Percentiles rank a stretch among this genome's conserved stretches.
These are phyloP conservation scores for Buphagus erythrorhynchus DNA, from an alignment of 2,797 vertebrate species.

Conservation along the genomic window DNA sequence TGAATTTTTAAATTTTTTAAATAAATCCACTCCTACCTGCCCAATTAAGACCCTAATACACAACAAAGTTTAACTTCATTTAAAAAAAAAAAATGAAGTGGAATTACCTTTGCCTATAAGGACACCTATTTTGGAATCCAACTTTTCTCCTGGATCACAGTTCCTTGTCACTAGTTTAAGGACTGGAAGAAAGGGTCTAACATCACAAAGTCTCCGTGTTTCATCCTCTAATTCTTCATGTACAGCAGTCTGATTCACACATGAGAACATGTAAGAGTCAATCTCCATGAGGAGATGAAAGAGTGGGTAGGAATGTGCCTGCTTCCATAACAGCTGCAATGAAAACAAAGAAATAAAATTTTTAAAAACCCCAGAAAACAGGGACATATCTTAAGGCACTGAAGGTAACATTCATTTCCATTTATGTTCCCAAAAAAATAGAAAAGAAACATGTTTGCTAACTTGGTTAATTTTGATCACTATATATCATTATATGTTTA, in stretches of 20 bases:
- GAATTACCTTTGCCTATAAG: constrained; percentile 95
- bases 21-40: neutral
- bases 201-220: constrained; percentile 92
- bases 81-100: neutral
- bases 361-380: neutral
- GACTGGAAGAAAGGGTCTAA: constrained; percentile 95
- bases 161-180: constrained; percentile 92
- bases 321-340: constrained; percentile 94
- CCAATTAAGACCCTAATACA: neutral
- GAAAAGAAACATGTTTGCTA: neutral
- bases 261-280: constrained; percentile 97
- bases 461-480: neutral
- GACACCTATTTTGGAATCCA: constrained; percentile 96
- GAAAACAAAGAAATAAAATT: neutral
- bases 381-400: neutral
- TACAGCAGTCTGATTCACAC: constrained; percentile 95
- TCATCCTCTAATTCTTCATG: constrained; percentile 98
- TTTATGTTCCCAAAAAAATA: neutral
- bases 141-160: constrained; percentile 92
- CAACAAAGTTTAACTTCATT: neutral
- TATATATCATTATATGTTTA: neutral
- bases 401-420: neutral
- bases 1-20: neutral
- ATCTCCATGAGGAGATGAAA: constrained; percentile 93
- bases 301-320: constrained; percentile 93